Evolutionary conservation across 2,888 invertebrate genomes (phyloP).

Genomic region (Gnatocerus cornutus): DNA sequence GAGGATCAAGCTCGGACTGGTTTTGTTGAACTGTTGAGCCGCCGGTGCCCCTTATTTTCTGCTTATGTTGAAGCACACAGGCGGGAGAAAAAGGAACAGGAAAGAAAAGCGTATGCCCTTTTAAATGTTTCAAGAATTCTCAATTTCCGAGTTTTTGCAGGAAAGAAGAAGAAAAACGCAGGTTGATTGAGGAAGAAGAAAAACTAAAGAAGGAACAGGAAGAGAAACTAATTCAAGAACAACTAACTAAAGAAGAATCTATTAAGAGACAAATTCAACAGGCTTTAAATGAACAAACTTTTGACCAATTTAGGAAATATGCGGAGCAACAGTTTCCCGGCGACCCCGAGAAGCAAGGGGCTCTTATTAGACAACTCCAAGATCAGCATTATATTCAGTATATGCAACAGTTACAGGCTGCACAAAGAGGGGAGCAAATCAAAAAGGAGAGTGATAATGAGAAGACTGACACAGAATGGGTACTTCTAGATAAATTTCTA

Average conservation of each 20-base stretch:
- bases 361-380: slow-evolving; percentile 94
- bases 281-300: slow-evolving; percentile 96
- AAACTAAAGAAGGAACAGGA: slow-evolving; percentile 77
- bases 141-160: slow-evolving; percentile 49
- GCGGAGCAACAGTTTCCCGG: slow-evolving; percentile 94
- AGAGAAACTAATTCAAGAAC: slow-evolving; percentile 77
- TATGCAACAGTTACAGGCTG: slow-evolving; percentile 90
- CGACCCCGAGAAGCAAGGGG: slow-evolving; percentile 92
- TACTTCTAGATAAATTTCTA: slow-evolving; percentile 6
- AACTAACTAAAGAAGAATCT: slow-evolving; percentile 77
- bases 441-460: slow-evolving; percentile 56
- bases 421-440: slow-evolving; percentile 64
- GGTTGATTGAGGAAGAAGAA: slow-evolving; percentile 75
- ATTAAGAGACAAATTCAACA: slow-evolving; percentile 91
- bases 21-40: slow-evolving; percentile 91
- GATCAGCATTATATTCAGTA: slow-evolving; percentile 99
- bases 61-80: slow-evolving; percentile 94
- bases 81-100: slow-evolving; percentile 88
- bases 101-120: slow-evolving; percentile 71
- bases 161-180: slow-evolving; percentile 75
- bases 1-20: slow-evolving; percentile 92
- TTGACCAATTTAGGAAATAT: slow-evolving; percentile 89
- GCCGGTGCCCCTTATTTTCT: slow-evolving; percentile 91
- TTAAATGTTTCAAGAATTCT: neutral
- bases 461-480: slow-evolving; percentile 51